Evolutionary conservation across 2,113 vertebrate species (phyloP).

Genomic region (Poeciliopsis retropinna): DNA sequence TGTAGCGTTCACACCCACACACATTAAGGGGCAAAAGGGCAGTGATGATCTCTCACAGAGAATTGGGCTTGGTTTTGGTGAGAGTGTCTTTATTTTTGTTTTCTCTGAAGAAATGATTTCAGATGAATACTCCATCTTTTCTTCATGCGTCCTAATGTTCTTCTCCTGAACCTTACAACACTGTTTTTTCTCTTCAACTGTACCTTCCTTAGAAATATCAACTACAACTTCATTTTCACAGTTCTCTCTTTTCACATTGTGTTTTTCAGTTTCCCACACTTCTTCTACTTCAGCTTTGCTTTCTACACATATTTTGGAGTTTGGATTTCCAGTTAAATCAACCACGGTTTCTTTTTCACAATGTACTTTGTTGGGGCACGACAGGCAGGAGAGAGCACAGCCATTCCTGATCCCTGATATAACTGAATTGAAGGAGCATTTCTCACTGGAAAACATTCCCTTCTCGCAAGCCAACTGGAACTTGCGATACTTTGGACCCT

Average conservation of each 20-base stretch:
- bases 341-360: constrained; percentile 28
- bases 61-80: not conserved
- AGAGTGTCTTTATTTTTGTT: not conserved
- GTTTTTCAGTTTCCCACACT: constrained; percentile 4
- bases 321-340: constrained; percentile 10
- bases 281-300: constrained; percentile 3
- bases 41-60: constrained; percentile 32
- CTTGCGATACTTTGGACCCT: constrained; percentile 92
- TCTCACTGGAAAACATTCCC: constrained; percentile 63
- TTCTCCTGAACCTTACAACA: constrained; percentile 2
- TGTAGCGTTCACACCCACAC: not conserved
- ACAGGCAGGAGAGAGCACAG: constrained; percentile 21
- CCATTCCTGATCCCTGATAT: constrained; percentile 16
- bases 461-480: constrained; percentile 90
- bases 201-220: constrained; percentile 6
- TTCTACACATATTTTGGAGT: not conserved
- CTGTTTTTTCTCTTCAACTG: not conserved
- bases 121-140: not conserved
- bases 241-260: not conserved
- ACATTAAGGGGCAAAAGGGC: constrained; percentile 16
- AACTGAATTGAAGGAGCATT: constrained; percentile 61
- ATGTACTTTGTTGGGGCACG: constrained; percentile 14
- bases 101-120: not conserved
- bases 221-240: not conserved
- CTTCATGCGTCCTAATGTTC: constrained; percentile 3